A percentile compares a stretch with the other conserved stretches of the same genome.
Conservation (phyloP, 2,113 vertebrate genomes). For the Centropus unirufus region DNA sequence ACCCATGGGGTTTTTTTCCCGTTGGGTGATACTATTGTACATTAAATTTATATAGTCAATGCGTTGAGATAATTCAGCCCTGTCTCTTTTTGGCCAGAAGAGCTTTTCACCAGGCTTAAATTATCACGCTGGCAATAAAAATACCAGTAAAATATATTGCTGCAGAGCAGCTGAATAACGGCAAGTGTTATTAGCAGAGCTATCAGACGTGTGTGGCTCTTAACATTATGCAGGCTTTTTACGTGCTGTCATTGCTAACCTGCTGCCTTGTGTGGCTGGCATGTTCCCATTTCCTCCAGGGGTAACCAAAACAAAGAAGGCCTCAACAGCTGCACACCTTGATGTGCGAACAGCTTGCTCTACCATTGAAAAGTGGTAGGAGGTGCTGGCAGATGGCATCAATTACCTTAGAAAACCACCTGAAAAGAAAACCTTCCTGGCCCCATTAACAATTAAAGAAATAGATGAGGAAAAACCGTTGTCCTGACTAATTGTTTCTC, state of each 20-base stretch:
- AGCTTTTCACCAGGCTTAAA: conserved; percentile 37
- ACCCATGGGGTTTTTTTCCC: neutral
- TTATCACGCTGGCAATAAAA: conserved; percentile 23
- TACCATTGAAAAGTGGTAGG: neutral
- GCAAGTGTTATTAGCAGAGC: neutral
- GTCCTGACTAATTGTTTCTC: neutral
- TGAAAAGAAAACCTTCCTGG: neutral
- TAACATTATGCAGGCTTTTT: conserved; percentile 32
- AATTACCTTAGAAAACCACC: neutral
- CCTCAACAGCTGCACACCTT: conserved; percentile 39
- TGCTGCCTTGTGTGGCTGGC: conserved; percentile 32
- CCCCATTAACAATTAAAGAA: conserved; percentile 42
- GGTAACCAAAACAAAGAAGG: conserved; percentile 34
- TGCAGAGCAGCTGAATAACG: neutral
- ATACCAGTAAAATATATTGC: conserved; percentile 5
- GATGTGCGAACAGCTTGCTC: neutral
- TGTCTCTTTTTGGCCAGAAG: neutral
- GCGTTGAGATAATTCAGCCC: neutral
- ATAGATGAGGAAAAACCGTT: neutral
- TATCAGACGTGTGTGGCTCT: conserved; percentile 3
- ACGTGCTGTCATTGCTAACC: neutral
- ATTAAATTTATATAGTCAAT: neutral
- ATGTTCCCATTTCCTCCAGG: conserved; percentile 23
- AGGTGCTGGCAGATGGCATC: conserved; percentile 46
- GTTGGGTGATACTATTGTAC: neutral